Base-by-base conservation (phyloP, 2,888 invertebrate species). In the Empis stercorea region DNA sequence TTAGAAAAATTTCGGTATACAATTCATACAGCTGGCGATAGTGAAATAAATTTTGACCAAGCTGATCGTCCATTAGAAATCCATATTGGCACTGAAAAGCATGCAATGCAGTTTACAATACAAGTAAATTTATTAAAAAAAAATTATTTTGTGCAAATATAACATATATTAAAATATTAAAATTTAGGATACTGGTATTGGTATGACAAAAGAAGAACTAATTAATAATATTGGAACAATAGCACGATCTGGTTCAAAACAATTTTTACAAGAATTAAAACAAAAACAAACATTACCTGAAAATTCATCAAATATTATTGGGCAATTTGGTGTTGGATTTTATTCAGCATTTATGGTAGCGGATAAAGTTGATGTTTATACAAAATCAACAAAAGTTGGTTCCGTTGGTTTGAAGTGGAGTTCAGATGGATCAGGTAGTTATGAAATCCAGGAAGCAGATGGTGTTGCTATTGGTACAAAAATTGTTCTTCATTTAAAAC, bases 311-410 rank as follows among this genome's bases (percentile, higher is more conserved):
- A 81, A 84, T 52, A 92, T 95, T 45, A 94, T 95, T 63, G 94
- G 96, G 4, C 95, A 97, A 67, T 97, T 97, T 73, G 97, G 96
- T 55, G 97, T 97, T 15, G 97, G 96, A 1, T 97, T 97, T 68
- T 97, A 97, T 68, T 95, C 96, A 13, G 84, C 87, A 1, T 97
- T 97, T 65, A 96, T 97, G 91, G 96, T 96, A 4, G 93, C 94
- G 17, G 86, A 94, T 57, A 85, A 83, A 63, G 92, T 97, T 23
- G 93, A 94, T 61, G 95, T 96, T 1, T 95, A 73, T 63, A 89
- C 94, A 2, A 79, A 80, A 61, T 82, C 85, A 48, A 80, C 83
- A 48, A 68, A 71, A 43, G 64, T 66, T 4, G 76, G 78, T 52
- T 76, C 81, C 1, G 74, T 78, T 11, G 93, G 91, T 1, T 80